Percentiles rank a stretch among this genome's conserved stretches.
These are phyloP conservation scores for Pseudochirops cupreus DNA, from an alignment of 2,797 vertebrate genomes.

Conservation along the genomic window DNA sequence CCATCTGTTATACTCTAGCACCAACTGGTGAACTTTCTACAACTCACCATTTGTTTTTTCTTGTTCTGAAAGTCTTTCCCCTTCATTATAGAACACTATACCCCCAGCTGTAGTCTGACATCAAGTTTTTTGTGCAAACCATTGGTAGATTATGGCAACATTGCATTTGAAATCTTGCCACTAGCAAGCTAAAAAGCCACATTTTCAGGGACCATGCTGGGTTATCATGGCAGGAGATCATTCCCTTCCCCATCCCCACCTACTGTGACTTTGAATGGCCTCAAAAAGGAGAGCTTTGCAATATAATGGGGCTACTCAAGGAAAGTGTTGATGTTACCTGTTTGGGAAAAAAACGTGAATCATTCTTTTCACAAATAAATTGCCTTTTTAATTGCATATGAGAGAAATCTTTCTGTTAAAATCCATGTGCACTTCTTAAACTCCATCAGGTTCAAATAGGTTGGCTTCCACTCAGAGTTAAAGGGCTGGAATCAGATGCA, in stretches of 20 bases:
- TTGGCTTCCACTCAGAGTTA: neutral
- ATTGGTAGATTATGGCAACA: neutral
- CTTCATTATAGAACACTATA: conserved; percentile 14
- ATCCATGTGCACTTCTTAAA: conserved; percentile 27
- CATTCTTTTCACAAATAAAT: conserved; percentile 53
- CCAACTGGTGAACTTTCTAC: neutral
- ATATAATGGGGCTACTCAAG: conserved; percentile 34
- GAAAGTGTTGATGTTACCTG: conserved; percentile 37
- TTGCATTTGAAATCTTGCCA: conserved; percentile 36
- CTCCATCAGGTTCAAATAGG: conserved; percentile 19
- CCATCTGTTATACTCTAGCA: neutral
- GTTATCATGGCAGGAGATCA: conserved; percentile 31
- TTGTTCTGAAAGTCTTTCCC: conserved; percentile 25
- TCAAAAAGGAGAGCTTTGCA: neutral
- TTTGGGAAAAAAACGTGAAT: conserved; percentile 33
- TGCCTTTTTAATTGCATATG: conserved; percentile 39
- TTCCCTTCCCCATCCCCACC: neutral
- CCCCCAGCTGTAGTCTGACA: conserved; percentile 1
- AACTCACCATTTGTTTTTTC: neutral
- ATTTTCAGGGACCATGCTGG: conserved; percentile 3
- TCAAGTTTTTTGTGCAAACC: conserved; percentile 12
- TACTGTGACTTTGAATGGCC: conserved; percentile 23
- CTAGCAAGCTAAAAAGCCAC: conserved; percentile 2
- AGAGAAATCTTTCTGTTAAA: conserved; percentile 38
- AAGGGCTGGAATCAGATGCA: conserved; percentile 33